Percentiles rank a stretch among this genome's conserved stretches.
phyloP scores from a whole-genome alignment of 1,140 invertebrate species.

The Bombus ignitus region DNA sequence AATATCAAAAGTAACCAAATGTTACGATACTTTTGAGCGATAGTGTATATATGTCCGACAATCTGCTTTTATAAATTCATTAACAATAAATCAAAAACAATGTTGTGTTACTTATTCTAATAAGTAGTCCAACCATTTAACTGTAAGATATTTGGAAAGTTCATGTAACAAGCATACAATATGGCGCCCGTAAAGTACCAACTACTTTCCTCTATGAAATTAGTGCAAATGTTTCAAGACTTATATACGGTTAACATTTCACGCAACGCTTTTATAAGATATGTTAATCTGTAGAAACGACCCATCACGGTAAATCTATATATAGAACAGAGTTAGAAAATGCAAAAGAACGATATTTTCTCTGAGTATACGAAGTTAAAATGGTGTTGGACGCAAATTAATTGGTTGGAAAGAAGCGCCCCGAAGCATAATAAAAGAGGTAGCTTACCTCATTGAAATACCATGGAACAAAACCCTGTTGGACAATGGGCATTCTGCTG shows the following conservation, averaged over 20 bases:
- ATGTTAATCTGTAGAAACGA: not conserved
- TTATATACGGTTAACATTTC: not conserved
- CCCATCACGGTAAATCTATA: not conserved
- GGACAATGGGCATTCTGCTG: slow-evolving; percentile 9
- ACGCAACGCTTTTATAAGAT: too few species aligned
- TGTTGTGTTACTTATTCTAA: too few species aligned
- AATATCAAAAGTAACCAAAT: too few species aligned
- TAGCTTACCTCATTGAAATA: slow-evolving; percentile 19
- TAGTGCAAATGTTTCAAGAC: not conserved
- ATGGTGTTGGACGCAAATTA: slow-evolving; percentile 10
- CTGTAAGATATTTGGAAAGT: too few species aligned
- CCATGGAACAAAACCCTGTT: slow-evolving; percentile 5
- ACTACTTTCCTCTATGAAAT: not conserved
- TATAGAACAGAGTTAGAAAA: too few species aligned
- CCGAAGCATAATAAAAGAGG: slow-evolving; percentile 13
- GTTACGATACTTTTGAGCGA: too few species aligned
- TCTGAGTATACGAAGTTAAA: not conserved
- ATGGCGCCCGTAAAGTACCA: not conserved
- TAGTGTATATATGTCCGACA: too few species aligned
- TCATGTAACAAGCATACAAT: too few species aligned
- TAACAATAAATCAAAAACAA: too few species aligned
- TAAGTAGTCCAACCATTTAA: too few species aligned
- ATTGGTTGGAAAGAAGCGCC: slow-evolving; percentile 27
- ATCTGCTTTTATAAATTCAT: too few species aligned
- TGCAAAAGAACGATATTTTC: slow-evolving; percentile 1